Evolutionary conservation across 2,888 invertebrate genomes (phyloP).

Genomic region (Ditylenchus weischeri): DNA sequence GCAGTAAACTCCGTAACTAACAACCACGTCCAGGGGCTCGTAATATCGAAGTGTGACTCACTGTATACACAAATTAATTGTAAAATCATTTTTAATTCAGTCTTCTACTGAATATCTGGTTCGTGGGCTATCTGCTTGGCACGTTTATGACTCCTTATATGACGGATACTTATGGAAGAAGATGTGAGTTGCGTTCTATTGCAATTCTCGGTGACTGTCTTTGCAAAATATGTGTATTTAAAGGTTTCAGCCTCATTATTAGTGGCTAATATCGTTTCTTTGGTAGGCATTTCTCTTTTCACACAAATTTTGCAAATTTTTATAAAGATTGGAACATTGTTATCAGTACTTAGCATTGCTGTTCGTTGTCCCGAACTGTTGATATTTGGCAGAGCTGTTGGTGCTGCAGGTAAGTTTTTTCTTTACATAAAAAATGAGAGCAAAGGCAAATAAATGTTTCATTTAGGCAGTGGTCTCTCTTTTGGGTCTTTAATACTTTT

Average conservation of each 20-base stretch:
- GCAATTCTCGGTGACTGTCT: background rate
- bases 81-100: constrained; percentile 30
- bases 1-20: no score
- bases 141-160: constrained; percentile 34
- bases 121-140: constrained; percentile 41
- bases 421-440: no score
- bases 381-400: constrained; percentile 38
- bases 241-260: constrained; percentile 33
- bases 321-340: constrained; percentile 26
- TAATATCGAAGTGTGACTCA: no score
- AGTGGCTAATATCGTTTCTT: constrained; percentile 32
- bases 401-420: constrained; percentile 26
- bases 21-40: no score
- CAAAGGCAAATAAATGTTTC: no score
- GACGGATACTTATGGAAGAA: constrained; percentile 33
- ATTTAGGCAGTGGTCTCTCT: constrained; percentile 35
- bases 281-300: constrained; percentile 7
- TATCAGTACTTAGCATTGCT: constrained; percentile 22
- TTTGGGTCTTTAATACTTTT: constrained; percentile 45
- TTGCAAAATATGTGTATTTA: constrained; percentile 13
- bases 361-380: constrained; percentile 35
- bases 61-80: no score
- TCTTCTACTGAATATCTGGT: constrained; percentile 43
- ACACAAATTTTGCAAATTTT: no score
- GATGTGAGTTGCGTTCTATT: constrained; percentile 19